phyloP scores from a whole-genome alignment of 2,797 vertebrate genomes.

The Syndactyla subalaris region DNA sequence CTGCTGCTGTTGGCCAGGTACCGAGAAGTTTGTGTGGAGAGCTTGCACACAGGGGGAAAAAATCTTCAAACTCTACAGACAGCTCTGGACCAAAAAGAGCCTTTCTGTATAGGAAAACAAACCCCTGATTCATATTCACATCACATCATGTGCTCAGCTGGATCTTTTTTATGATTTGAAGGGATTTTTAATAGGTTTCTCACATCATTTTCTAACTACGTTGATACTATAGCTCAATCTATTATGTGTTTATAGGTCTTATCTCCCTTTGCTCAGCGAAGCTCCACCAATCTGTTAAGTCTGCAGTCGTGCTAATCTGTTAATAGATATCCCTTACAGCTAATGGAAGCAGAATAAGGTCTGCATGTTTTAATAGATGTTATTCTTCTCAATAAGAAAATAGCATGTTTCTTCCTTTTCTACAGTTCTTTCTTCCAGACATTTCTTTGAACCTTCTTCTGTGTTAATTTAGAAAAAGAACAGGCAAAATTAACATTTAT shows the following conservation, averaged over 20 bases:
- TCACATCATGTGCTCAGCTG: neutral
- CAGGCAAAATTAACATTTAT: neutral
- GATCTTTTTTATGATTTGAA: neutral
- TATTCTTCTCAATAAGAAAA: neutral
- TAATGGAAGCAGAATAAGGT: neutral
- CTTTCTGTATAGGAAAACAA: neutral
- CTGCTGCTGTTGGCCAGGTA: neutral
- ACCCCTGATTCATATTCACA: neutral
- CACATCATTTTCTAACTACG: neutral
- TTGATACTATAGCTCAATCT: neutral
- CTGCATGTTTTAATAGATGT: neutral
- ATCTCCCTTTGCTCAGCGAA: neutral
- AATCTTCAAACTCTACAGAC: neutral
- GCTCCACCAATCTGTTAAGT: neutral
- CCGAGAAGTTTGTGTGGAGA: neutral
- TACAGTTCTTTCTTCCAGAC: neutral
- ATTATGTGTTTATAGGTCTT: neutral
- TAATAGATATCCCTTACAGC: neutral
- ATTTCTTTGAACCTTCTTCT: neutral
- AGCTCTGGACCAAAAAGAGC: neutral
- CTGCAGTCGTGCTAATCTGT: neutral
- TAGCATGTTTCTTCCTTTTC: neutral
- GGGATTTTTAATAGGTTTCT: neutral
- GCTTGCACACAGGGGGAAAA: neutral
- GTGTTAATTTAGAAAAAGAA: neutral